Conservation (phyloP, 2,888 invertebrate genomes). For the Cyrtodaria siliqua region DNA sequence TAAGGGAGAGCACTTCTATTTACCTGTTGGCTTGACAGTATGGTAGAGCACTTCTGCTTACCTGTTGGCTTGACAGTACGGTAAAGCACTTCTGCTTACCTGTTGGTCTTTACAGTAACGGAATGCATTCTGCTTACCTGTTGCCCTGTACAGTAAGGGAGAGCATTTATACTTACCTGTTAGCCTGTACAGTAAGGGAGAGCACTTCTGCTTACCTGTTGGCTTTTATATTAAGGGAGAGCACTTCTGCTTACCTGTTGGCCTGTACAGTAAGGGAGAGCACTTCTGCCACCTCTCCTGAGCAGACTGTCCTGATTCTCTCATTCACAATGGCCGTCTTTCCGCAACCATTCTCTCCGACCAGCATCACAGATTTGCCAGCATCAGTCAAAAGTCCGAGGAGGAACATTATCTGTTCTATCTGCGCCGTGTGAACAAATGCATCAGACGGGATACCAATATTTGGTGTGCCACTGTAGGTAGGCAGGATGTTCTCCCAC, state of each 20-base stretch:
- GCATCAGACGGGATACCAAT: constrained; percentile 83
- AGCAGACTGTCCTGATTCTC: constrained; percentile 84
- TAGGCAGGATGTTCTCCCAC: constrained; percentile 83
- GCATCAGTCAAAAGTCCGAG: constrained; percentile 84
- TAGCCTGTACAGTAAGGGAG: too few species aligned
- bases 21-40: too few species aligned
- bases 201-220: too few species aligned
- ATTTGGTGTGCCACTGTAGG: constrained; percentile 82
- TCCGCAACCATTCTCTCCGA: constrained; percentile 85
- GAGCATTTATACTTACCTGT: too few species aligned
- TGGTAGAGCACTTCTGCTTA: too few species aligned
- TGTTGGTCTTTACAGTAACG: too few species aligned
- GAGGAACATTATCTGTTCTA: constrained; percentile 71
- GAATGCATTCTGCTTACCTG: too few species aligned
- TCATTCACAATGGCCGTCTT: constrained; percentile 85
- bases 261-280: constrained; percentile 81
- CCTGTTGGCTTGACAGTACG: too few species aligned
- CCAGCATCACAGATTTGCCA: constrained; percentile 83
- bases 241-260: constrained; percentile 84
- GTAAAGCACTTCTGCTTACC: too few species aligned
- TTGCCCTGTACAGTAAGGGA: constrained; percentile 83
- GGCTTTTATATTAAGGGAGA: too few species aligned
- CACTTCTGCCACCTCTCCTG: constrained; percentile 85
- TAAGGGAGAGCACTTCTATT: too few species aligned
- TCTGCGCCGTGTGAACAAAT: constrained; percentile 84